Evolutionary conservation across 1,140 invertebrate species (phyloP).

Genomic region (Micrasema longulum): DNA sequence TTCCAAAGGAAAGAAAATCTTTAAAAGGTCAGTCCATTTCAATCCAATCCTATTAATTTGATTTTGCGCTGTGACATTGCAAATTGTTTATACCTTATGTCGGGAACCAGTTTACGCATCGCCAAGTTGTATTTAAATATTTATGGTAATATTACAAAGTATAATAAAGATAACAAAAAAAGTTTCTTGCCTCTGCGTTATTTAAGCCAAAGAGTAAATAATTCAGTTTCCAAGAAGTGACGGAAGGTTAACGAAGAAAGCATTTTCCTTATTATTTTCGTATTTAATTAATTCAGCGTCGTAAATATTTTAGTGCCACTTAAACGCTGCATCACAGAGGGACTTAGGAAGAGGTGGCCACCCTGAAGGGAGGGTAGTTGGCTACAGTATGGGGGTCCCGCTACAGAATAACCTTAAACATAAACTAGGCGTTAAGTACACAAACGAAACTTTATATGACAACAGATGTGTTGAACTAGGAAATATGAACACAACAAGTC

Average conservation of each 20-base stretch:
- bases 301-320: conserved; percentile 54
- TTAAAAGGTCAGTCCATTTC: too few species aligned
- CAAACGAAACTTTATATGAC: conserved; percentile 37
- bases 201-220: too few species aligned
- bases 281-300: conserved; percentile 50
- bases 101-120: too few species aligned
- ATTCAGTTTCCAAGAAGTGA: too few species aligned
- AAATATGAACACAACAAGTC: background rate
- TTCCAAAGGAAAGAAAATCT: too few species aligned
- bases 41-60: too few species aligned
- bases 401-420: conserved; percentile 12
- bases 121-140: too few species aligned
- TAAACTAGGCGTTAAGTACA: conserved; percentile 27
- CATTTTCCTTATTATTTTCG: conserved; percentile 53
- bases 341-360: background rate
- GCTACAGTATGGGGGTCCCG: background rate
- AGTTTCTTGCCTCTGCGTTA: too few species aligned
- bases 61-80: too few species aligned
- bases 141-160: too few species aligned
- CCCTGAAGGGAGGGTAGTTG: background rate
- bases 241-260: background rate
- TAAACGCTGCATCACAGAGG: conserved; percentile 27
- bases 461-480: conserved; percentile 25
- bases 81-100: too few species aligned
- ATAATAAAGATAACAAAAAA: too few species aligned